Base-by-base conservation (phyloP, 2,888 invertebrate genomes). In the Tiliacea citrago region DNA sequence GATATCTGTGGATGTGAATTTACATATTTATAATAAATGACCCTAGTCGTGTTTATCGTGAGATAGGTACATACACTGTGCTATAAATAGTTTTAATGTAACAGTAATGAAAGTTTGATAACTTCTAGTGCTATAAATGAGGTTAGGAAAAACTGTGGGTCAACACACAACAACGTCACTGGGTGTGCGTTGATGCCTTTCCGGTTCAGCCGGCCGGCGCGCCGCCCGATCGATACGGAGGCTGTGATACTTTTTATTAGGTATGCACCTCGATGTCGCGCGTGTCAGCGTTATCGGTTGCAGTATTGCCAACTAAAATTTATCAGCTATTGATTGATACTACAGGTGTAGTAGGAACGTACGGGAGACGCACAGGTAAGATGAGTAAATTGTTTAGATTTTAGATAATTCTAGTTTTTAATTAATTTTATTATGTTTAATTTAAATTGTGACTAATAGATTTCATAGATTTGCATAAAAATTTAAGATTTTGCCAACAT, bases 221-320 rank as follows among this genome's bases (percentile, higher is more conserved):
- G 39, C 39, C 39, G 39, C 9, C 21, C n/a, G 77, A 67, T 78
- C 81, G 49, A 74, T 67, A 66, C 65, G 7, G 66, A 63, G 16
- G 29, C 55, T 81, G 51, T 12, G 49, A 55, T 55, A 35, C 53
- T 35, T n/a, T 53, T 66, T 35, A 57, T 29, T 58, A 35, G 18
- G 18, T 58, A 66, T 66, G 66, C 66, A 35, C 16, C 16, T 35
- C 53, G 10, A 66, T 55, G 7, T 35, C n/a, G 2, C n/a, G 18
- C 35, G 16, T 66, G 3, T 66, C 35, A 18, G 10, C 35, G 49
- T 47, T 66, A 45, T 24, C 29, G 12, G 5, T 49, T 70, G 24
- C 24, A 78, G 63, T 51, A 55, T 57, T 78, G 45, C 71, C 57
- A 70, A 78, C 45, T n/a, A n/a, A 29, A 45, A 63, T 35, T 1